Evolutionary conservation across 2,797 vertebrate species (phyloP), one percentile per base, ranked within the genome.

Genomic region (Fratercula arctica): DNA sequence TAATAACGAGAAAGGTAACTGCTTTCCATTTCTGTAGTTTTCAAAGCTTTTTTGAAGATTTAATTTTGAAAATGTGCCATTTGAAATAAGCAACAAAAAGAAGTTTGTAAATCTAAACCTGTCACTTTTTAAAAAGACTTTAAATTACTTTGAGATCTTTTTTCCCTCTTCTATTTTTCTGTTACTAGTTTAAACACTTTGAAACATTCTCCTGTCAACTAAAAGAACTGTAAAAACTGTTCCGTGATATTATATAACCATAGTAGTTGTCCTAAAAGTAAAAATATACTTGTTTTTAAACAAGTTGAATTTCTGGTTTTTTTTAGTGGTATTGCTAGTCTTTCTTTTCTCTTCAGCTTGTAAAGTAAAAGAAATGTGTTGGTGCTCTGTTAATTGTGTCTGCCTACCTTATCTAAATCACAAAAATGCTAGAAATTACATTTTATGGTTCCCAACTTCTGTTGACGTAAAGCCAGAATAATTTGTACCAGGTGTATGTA

Each of bases 1-100:
- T 1, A 93, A 3, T 43, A 96, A 59, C 0, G 97, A 97, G 43
- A 97, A 91, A 93, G 97, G 97, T 97, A 80, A 79, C 26, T 16
- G 41, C 29, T 64, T 60, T 6, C 37, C 4, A 0, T 8, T 35
- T 28, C 41, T 24, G 9, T 3, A 4, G 17, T 5, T 33, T 28
- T 7, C 29, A 41, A 6, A 82, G 20, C 7, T 56, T 45, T n/a
- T 6, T 2, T 2, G 1, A 11, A 31, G 45, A 0, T 33, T 31
- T n/a, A 3, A 0, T 14, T 11, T 3, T 14, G 61, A 10, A n/a
- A 25, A 2, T 17, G 3, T 0, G 17, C 5, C 1, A 0, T n/a
- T 48, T 35, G 31, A 16, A 31, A 29, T 6, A 2, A 0, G 1
- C 6, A 12, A 33, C 16, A 6, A 0, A 11, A 46, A 46, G 43